phyloP scores from a whole-genome alignment of 2,888 invertebrate genomes.

The Troides aeacus region DNA sequence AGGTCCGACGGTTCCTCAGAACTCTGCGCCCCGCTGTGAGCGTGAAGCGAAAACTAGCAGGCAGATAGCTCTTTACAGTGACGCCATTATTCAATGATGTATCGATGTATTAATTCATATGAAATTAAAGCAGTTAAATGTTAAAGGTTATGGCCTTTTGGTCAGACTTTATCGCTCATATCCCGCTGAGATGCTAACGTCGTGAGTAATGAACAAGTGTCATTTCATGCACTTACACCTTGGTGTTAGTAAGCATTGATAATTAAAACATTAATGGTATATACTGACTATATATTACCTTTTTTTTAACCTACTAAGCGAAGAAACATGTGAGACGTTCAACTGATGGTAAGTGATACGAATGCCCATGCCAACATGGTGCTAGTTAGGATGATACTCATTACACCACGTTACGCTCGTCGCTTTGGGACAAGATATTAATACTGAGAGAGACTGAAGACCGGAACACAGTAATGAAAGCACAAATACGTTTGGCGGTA shows the following conservation, averaged over 20 bases:
- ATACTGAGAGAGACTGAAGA: too few species aligned
- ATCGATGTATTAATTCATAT: slow-evolving; percentile 76
- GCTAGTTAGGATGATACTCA: too few species aligned
- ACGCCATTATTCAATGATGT: slow-evolving; percentile 62
- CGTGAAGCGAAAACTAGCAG: slow-evolving; percentile 62
- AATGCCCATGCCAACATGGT: too few species aligned
- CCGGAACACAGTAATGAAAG: too few species aligned
- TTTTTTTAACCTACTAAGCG: too few species aligned
- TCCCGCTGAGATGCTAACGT: slow-evolving; percentile 58
- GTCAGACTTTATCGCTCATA: slow-evolving; percentile 54
- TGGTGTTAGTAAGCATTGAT: slow-evolving; percentile 6
- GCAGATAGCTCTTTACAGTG: slow-evolving; percentile 61
- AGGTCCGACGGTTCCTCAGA: slow-evolving; percentile 58
- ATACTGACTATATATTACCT: background rate
- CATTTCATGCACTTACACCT: background rate
- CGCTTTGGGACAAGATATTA: too few species aligned
- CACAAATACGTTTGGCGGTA: too few species aligned
- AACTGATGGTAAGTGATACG: too few species aligned
- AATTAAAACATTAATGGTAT: slow-evolving; percentile 17
- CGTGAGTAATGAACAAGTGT: slow-evolving; percentile 30
- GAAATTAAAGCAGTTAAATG: slow-evolving; percentile 69
- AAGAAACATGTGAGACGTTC: too few species aligned
- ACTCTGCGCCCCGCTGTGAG: slow-evolving; percentile 61
- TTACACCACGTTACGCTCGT: too few species aligned
- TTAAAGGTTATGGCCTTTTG: slow-evolving; percentile 68